These are phyloP conservation scores for Seira ritae DNA, from an alignment of 2,888 invertebrate species.

Conservation along the genomic window DNA sequence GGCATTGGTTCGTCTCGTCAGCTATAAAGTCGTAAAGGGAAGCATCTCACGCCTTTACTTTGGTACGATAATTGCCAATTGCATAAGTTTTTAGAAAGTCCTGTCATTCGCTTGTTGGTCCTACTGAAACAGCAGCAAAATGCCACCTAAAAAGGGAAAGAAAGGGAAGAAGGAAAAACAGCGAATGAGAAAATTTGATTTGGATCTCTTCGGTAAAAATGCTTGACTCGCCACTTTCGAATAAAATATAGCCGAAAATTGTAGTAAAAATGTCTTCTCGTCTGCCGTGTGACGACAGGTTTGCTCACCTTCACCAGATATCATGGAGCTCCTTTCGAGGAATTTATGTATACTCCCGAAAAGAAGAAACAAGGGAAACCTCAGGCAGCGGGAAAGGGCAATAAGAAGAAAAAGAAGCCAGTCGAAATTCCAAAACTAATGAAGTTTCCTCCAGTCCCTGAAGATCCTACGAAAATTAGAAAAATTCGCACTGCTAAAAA, in stretches of 20 bases:
- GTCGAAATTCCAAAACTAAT: conserved; percentile 66
- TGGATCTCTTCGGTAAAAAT: conserved; percentile 67
- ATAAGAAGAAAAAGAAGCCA: conserved; percentile 56
- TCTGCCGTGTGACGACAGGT: conserved; percentile 55
- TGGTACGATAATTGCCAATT: too few species aligned
- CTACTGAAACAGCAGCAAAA: conserved; percentile 21
- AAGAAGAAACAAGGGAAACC: conserved; percentile 61
- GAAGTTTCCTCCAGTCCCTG: conserved; percentile 64
- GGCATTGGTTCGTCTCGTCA: too few species aligned
- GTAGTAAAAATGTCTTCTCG: too few species aligned
- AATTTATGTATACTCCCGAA: conserved; percentile 68
- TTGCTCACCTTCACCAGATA: conserved; percentile 69
- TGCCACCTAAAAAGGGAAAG: conserved; percentile 53
- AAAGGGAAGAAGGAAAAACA: conserved; percentile 47
- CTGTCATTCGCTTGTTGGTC: too few species aligned
- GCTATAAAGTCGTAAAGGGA: too few species aligned
- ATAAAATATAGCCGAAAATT: background rate
- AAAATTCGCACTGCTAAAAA: conserved; percentile 35
- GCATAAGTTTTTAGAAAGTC: too few species aligned
- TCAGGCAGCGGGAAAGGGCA: conserved; percentile 25
- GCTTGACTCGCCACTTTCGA: background rate
- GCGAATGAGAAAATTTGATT: conserved; percentile 68
- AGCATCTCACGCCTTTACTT: too few species aligned
- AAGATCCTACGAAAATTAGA: conserved; percentile 50
- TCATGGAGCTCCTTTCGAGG: conserved; percentile 69